Conservation (phyloP, 1,140 invertebrate species). For the Apis dorsata region DNA sequence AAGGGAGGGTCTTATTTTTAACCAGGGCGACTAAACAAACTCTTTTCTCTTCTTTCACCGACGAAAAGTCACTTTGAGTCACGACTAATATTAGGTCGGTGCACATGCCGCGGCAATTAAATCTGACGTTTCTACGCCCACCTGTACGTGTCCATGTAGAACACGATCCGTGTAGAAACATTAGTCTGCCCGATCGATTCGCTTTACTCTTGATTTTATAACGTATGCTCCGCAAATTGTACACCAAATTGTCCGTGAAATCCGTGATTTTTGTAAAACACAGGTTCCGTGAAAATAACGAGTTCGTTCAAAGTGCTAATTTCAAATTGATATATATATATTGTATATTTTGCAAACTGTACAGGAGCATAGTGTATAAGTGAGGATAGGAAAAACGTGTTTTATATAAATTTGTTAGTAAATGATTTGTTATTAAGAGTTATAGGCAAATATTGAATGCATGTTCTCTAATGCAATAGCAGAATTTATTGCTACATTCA, state of each 20-base stretch:
- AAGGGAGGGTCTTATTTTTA: constrained; percentile 51
- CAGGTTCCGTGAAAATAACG: background rate
- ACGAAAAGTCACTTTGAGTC: constrained; percentile 52
- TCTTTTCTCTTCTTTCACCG: constrained; percentile 52
- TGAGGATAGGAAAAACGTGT: no score
- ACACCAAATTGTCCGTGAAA: background rate
- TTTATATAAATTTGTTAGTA: no score
- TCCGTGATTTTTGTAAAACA: no score
- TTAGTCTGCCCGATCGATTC: background rate
- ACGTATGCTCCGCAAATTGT: background rate
- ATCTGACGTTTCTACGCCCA: constrained; percentile 56
- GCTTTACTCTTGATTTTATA: background rate
- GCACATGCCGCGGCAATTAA: constrained; percentile 70
- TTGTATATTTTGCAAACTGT: no score
- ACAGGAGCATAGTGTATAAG: no score
- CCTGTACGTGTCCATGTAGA: constrained; percentile 10
- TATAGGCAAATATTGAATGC: no score
- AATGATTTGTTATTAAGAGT: no score
- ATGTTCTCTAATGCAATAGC: no score
- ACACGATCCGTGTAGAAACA: background rate
- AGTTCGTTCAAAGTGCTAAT: background rate
- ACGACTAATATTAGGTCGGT: constrained; percentile 60
- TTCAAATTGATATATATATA: no score
- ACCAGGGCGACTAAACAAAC: constrained; percentile 50
- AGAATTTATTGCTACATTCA: no score